A percentile compares a stretch with the other conserved stretches of the same genome.
Evolutionary conservation across 2,888 invertebrate species (phyloP).

Genomic region (Cheilosia impressa): DNA sequence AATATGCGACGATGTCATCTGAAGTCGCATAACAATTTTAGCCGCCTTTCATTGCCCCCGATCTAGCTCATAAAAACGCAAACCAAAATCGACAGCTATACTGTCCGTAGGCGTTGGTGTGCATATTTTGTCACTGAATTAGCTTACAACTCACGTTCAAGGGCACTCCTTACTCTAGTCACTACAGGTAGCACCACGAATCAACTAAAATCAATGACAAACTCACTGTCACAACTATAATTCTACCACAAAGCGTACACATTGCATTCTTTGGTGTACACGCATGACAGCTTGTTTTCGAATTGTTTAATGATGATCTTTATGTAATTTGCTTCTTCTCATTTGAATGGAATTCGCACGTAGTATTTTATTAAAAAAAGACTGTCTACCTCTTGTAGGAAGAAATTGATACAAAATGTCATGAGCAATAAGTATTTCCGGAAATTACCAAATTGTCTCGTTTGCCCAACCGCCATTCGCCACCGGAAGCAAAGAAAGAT

Average conservation of each 20-base stretch:
- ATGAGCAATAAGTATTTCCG: neutral
- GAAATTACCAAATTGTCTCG: neutral
- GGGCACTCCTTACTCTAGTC: constrained; percentile 51
- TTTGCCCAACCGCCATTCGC: neutral
- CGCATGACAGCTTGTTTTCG: constrained; percentile 41
- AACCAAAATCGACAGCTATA: constrained; percentile 12
- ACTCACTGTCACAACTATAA: constrained; percentile 58
- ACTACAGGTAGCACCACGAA: constrained; percentile 12
- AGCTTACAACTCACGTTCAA: constrained; percentile 69
- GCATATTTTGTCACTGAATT: constrained; percentile 57
- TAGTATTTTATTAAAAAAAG: neutral
- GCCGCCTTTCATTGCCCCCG: constrained; percentile 19
- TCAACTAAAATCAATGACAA: constrained; percentile 46
- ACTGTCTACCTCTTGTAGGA: neutral
- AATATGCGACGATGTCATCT: constrained; percentile 28
- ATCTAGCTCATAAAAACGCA: constrained; percentile 4
- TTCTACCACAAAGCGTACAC: constrained; percentile 11
- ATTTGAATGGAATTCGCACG: constrained; percentile 40
- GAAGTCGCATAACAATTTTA: constrained; percentile 14
- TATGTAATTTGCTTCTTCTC: constrained; percentile 16
- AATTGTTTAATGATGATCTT: constrained; percentile 18
- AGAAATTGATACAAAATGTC: constrained; percentile 5
- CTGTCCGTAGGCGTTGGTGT: constrained; percentile 30
- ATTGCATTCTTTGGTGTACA: constrained; percentile 45
- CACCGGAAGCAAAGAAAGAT: constrained; percentile 1